Evolutionary conservation across 2,888 invertebrate species (phyloP), one percentile per base, ranked within the genome.

Genomic region (Hanleya hanleyi): DNA sequence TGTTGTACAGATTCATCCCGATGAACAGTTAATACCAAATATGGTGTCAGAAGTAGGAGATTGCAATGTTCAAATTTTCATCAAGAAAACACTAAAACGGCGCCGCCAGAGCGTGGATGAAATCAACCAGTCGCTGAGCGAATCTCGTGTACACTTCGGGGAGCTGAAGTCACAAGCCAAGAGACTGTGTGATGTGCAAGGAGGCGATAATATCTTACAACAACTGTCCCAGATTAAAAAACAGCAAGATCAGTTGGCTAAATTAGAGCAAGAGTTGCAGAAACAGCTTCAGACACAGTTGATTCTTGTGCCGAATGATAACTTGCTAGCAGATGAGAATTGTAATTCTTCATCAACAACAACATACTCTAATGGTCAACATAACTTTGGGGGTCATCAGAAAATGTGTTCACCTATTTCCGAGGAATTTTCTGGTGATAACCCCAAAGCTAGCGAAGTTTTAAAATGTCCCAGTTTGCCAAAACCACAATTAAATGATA

Each of bases 61-160:
- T n/a, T n/a, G n/a, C n/a, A n/a, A n/a, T n/a, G n/a, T n/a, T n/a
- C n/a, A n/a, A n/a, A n/a, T n/a, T n/a, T 57, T 57, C 29, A 29
- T 57, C 4, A 57, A 26, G 12, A 57, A 22, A 3, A 57, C 57
- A 29, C 15, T 57, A 9, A 57, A 66, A 22, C 49, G 65, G 6
- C 71, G 74, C 50, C 65, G 77, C 36, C 74, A 77, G 66, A 77
- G 74, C 41, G 70, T 74, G 12, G 69, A 70, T 18, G 77, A 77
- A 47, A 38, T 76, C 7, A 76, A 76, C 66, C 73, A 76, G 50
- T 71, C 69, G n/a, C 62, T 76, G 15, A 49, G 37, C 50, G 74
- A 76, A 51, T 76, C 74, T 26, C 68, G 74, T 9, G 22, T 67
- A 29, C 70, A 72, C 47, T 38, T 74, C 35, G 66, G 74, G 15